A percentile compares a stretch with the other conserved stretches of the same genome.
These are phyloP conservation scores for Crocallis elinguaria DNA, from an alignment of 2,888 invertebrate species.

Conservation along the genomic window DNA sequence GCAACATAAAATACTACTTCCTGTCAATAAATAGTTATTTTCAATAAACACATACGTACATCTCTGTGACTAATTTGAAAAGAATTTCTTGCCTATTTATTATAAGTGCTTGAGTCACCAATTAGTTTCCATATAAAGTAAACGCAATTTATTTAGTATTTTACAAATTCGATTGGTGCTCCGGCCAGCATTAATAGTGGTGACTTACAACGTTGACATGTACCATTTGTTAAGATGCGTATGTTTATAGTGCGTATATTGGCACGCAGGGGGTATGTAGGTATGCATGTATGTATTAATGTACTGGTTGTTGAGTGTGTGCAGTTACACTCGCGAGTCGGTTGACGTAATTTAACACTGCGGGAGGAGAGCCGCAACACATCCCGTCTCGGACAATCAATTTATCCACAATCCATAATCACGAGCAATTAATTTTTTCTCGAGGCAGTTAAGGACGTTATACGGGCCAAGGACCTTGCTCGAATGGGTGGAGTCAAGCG, in stretches of 20 bases:
- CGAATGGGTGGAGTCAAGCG: no score
- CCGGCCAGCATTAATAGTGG: conserved; percentile 45
- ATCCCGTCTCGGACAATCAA: conserved; percentile 69
- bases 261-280: background rate
- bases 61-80: conserved; percentile 36
- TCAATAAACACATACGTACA: conserved; percentile 28
- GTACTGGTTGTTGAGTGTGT: conserved; percentile 1
- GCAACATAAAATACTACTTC: conserved; percentile 23
- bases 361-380: conserved; percentile 55
- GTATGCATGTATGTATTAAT: background rate
- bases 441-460: conserved; percentile 60
- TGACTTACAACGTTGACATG: conserved; percentile 49
- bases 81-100: conserved; percentile 44
- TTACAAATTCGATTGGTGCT: conserved; percentile 50
- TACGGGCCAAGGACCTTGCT: no score
- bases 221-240: conserved; percentile 47
- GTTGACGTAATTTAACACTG: conserved; percentile 50
- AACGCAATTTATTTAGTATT: conserved; percentile 49
- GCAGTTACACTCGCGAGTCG: conserved; percentile 13
- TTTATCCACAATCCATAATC: conserved; percentile 77
- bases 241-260: conserved; percentile 11
- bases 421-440: conserved; percentile 78
- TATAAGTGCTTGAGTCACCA: conserved; percentile 45
- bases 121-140: conserved; percentile 45
- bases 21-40: conserved; percentile 23